Evolutionary conservation across 2,888 invertebrate genomes (phyloP).

Genomic region (Syrista parreyssii): DNA sequence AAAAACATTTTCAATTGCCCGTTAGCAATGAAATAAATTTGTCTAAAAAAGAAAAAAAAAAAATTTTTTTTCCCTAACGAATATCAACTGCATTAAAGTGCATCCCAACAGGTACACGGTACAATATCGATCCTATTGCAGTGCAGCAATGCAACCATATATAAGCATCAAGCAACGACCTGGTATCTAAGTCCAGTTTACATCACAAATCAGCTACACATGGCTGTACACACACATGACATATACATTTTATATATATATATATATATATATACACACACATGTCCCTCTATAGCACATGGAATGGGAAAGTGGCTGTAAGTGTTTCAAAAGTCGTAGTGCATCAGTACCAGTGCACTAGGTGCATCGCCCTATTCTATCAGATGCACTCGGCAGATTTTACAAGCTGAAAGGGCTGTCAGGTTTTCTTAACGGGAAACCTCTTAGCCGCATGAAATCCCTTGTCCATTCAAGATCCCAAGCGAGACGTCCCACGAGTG

Average conservation of each 20-base stretch:
- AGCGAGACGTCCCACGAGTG: slow-evolving; percentile 9
- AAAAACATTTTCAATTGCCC: neutral
- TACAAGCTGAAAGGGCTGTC: neutral
- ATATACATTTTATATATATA: no score
- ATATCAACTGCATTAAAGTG: neutral
- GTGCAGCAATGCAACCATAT: neutral
- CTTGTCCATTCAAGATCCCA: neutral
- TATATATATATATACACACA: neutral
- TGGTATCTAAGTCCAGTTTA: neutral
- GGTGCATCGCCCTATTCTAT: neutral
- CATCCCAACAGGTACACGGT: neutral
- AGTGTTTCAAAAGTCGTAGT: neutral
- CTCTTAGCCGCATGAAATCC: slow-evolving; percentile 6
- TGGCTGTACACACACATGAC: no score
- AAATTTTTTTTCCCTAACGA: neutral
- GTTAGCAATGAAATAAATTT: neutral
- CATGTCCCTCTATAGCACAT: slow-evolving; percentile 24
- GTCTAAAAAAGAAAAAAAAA: neutral
- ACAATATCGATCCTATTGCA: slow-evolving; percentile 2
- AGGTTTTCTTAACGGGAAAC: neutral
- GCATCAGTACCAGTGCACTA: neutral
- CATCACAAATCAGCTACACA: neutral
- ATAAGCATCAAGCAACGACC: neutral
- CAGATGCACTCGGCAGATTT: neutral
- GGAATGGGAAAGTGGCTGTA: slow-evolving; percentile 9